Base-by-base conservation (phyloP, 2,113 vertebrate species). In the Nothobranchius kuhntae region DNA sequence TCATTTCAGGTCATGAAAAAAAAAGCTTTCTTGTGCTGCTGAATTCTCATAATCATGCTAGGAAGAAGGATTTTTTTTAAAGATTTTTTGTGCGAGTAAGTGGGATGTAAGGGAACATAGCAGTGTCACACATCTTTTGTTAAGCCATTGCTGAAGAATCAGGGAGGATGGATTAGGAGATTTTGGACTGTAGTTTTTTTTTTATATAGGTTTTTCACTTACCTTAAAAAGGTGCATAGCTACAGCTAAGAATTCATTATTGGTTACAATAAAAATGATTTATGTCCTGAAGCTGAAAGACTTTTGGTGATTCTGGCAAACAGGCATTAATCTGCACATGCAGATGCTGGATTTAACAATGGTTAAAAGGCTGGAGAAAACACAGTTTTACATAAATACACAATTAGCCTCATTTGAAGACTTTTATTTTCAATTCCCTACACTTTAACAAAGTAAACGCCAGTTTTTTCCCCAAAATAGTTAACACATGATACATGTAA, bases 231-330 rank as follows among this genome's bases (percentile, higher is more conserved):
- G 81, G 71, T 77, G 40, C 63, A 58, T 70, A 63, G 75, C 71
- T 77, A 63, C 78, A 71, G 75, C 77, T 65, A 57, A 45, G 38
- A 68, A 74, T 87, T 87, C 90, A 88, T 80, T 89, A 80, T 79
- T 86, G 80, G 88, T 89, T 88, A 87, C 64, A 69, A 71, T 79
- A 65, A 83, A 82, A 85, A 79, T 65, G 75, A 86, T 78, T 67
- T 65, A 50, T 44, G 51, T 85, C 67, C 80, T 83, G 73, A 84
- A 82, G 70, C 68, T 74, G 82, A 89, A 80, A 65, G 68, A 73
- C 75, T 84, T 86, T 85, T 21, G 21, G 21, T 1, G 21, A 21
- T 21, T 21, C 21, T 1, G 21, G 21, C 21, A 21, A 21, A 21
- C 21, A 21, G 21, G 21, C 21, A 21, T 21, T 21, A 62, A 58